Conservation (phyloP, 2,797 vertebrate species). For the Neoniphon sammara region DNA sequence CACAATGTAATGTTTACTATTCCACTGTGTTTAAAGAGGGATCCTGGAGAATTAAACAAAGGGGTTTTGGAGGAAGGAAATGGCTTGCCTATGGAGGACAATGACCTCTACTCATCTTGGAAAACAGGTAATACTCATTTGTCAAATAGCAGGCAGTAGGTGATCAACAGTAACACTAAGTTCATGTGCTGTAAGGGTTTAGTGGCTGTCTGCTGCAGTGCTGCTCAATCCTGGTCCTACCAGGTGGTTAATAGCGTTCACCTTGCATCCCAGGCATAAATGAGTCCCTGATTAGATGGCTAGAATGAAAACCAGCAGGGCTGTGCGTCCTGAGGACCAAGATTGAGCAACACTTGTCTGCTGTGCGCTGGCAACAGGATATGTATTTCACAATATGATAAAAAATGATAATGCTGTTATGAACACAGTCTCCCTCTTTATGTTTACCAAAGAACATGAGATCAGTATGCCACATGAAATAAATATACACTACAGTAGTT, state of each 20-base stretch:
- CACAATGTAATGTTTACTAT: conserved; percentile 70
- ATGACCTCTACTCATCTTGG: conserved; percentile 89
- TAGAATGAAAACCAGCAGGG: neutral
- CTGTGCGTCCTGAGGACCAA: neutral
- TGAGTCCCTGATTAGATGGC: neutral
- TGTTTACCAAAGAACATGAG: neutral
- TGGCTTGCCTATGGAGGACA: conserved; percentile 84
- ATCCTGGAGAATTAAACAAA: conserved; percentile 66
- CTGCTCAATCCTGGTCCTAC: neutral
- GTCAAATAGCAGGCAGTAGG: neutral
- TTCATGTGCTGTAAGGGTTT: neutral
- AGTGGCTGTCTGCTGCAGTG: neutral
- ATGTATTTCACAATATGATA: conserved; percentile 24
- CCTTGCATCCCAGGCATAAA: neutral
- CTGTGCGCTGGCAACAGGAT: conserved; percentile 27
- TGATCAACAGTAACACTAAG: conserved; percentile 1
- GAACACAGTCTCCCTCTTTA: neutral
- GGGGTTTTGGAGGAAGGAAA: conserved; percentile 61
- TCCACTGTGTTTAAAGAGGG: conserved; percentile 66
- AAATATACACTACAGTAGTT: conserved; percentile 6
- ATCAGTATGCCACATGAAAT: neutral
- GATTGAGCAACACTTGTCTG: neutral
- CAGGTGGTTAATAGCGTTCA: neutral
- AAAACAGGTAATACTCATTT: conserved; percentile 74
- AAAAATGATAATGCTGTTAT: conserved; percentile 8